Base-by-base conservation (phyloP, 2,888 invertebrate genomes). In the Orthosia gothica region DNA sequence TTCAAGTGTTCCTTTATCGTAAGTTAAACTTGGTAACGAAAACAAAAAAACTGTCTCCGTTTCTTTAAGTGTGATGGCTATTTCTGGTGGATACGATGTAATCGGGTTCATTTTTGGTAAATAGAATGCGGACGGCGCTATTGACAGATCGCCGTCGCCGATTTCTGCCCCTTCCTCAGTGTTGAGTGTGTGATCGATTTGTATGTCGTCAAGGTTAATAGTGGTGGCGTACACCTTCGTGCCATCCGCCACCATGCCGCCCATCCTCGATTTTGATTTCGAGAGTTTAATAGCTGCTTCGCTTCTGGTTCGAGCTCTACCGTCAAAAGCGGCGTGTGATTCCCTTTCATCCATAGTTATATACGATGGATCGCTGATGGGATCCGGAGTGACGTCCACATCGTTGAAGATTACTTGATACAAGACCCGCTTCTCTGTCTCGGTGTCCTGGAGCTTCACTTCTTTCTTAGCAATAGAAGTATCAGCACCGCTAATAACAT, bases 11-110 rank as follows among this genome's bases (percentile, higher is more conserved):
- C 97, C 97, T 86, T 97, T 97, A 55, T 97, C 96, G 7, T 95
- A 98, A 0, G 98, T 97, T 73, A 96, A 95, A 85, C 97, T 97
- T 0, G 97, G 97, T 80, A 98, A 91, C 81, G 98, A 98, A 82
- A 97, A 97, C 11, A 98, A 90, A 71, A 97, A 97, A 57, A 95
- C 89, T 0, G 98, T 97, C 61, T 97, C 97, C 0, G 98, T 98
- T 94, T 98, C 98, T 74, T 95, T 97, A 2, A 98, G 93, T n/a
- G 95, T 93, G 9, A 98, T 93, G 82, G 97, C 97, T 49, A 98
- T 97, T 87, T 97, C 97, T 3, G 97, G 93, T 16, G 97, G 97
- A 81, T 97, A 96, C 16, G 92, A 90, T 88, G 92, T 94, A 26
- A 91, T 71, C 0, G 94, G 92, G 32, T 88, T 82, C 65, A 69